Base-by-base conservation (phyloP, 2,113 vertebrate genomes). In the Megalops atlanticus region DNA sequence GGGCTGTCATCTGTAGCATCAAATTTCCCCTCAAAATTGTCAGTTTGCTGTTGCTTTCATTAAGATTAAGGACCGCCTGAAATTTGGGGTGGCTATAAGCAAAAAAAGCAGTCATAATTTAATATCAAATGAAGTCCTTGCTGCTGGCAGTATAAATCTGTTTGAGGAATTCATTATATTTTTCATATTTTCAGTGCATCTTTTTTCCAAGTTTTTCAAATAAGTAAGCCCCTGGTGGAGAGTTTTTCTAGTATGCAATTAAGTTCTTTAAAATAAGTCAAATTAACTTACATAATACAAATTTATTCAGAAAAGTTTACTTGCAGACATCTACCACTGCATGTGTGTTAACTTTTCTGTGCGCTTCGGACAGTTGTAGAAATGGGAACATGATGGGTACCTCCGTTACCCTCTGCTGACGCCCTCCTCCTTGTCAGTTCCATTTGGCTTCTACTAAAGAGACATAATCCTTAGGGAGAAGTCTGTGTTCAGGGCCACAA, bases 341-440 rank as follows among this genome's bases (percentile, higher is more conserved):
- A 14, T 24, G 35, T 38, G 24, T n/a, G n/a, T 41, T 14, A 15
- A 72, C 3, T 69, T 77, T 85, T 41, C 80, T 16, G 76, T 8
- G 68, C 43, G 79, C 52, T 43, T 72, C 64, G 87, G 89, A 86
- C 81, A 79, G 77, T 74, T 83, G 87, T 91, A 85, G 87, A 84
- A 92, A 94, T 86, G 91, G 91, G 89, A 89, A 36, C 4, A 24
- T 47, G 41, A 71, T 70, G 39, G n/a, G n/a, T n/a, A n/a, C n/a
- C n/a, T n/a, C n/a, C n/a, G n/a, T n/a, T n/a, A n/a, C n/a, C n/a
- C n/a, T n/a, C n/a, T n/a, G n/a, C n/a, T n/a, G n/a, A n/a, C n/a
- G n/a, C n/a, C n/a, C n/a, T 89, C 92, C 91, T 92, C 93, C 90
- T 91, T 93, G 88, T 94, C 94, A 91, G 93, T 93, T 91, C 91